Evolutionary conservation across 2,888 invertebrate species (phyloP).

Genomic region (Sarcophaga subvicina): DNA sequence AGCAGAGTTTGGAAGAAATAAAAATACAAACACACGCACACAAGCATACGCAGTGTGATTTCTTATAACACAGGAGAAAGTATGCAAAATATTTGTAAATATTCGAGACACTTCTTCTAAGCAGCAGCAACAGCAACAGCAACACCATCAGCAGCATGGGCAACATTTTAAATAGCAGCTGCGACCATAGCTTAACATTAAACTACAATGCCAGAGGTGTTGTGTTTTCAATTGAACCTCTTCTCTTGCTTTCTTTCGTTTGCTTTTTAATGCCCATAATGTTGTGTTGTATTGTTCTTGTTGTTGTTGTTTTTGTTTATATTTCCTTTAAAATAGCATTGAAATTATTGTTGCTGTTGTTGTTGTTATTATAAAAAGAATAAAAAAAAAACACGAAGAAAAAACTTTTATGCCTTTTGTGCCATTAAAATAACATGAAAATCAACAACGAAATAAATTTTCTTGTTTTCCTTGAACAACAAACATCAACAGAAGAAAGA

Average conservation of each 20-base stretch:
- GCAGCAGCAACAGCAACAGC: too few species aligned
- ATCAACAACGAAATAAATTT: background rate
- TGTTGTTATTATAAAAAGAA: background rate
- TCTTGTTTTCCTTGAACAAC: constrained; percentile 28
- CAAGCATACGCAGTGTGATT: background rate
- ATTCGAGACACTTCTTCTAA: constrained; percentile 3
- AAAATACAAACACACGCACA: too few species aligned
- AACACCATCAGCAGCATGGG: too few species aligned
- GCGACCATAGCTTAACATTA: too few species aligned
- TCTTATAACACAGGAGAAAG: constrained; percentile 26
- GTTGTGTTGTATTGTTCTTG: background rate
- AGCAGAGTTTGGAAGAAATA: too few species aligned
- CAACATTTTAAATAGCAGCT: too few species aligned
- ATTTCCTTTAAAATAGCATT: background rate
- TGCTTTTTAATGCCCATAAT: background rate
- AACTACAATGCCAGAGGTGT: constrained; percentile 40
- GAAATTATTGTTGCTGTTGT: background rate
- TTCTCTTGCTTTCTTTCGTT: background rate
- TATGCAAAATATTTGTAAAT: constrained; percentile 43
- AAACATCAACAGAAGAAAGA: background rate
- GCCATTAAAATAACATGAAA: constrained; percentile 3
- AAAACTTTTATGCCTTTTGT: background rate
- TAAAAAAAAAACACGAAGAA: constrained; percentile 18
- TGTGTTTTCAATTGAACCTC: background rate
- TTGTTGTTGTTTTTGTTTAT: background rate